phyloP scores from a whole-genome alignment of 2,888 invertebrate species.

The Acleris emargana region DNA sequence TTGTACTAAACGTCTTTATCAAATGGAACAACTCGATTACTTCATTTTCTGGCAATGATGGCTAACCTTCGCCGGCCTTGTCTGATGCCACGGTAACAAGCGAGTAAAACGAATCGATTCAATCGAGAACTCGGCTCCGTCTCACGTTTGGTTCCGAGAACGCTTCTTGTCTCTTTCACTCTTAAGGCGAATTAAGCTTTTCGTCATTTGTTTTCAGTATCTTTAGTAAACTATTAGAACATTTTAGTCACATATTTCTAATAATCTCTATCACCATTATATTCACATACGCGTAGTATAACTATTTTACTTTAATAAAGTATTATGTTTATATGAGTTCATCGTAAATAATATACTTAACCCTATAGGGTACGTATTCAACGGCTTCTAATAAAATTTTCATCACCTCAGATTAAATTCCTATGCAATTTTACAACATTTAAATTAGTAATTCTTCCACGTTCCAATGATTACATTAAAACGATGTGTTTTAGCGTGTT shows the following conservation, averaged over 20 bases:
- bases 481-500: conserved; percentile 11
- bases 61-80: conserved; percentile 24
- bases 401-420: conserved; percentile 10
- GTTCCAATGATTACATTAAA: conserved; percentile 16
- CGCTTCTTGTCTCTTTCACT: too few relatives aligned
- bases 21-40: conserved; percentile 13
- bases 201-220: too few relatives aligned
- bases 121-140: background rate
- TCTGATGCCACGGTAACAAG: conserved; percentile 14
- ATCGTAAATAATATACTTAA: background rate
- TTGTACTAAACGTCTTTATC: background rate
- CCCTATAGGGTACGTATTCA: background rate
- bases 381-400: background rate
- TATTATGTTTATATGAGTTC: background rate
- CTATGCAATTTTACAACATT: background rate
- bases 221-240: too few relatives aligned
- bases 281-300: too few relatives aligned
- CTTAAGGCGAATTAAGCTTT: too few relatives aligned
- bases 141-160: background rate
- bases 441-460: conserved; percentile 14
- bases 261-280: too few relatives aligned
- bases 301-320: background rate
- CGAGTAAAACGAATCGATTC: conserved; percentile 23
- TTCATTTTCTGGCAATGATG: conserved; percentile 19
- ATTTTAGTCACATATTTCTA: too few relatives aligned